phyloP scores from a whole-genome alignment of 2,797 vertebrate species.

The Melanotaenia trifasciata region DNA sequence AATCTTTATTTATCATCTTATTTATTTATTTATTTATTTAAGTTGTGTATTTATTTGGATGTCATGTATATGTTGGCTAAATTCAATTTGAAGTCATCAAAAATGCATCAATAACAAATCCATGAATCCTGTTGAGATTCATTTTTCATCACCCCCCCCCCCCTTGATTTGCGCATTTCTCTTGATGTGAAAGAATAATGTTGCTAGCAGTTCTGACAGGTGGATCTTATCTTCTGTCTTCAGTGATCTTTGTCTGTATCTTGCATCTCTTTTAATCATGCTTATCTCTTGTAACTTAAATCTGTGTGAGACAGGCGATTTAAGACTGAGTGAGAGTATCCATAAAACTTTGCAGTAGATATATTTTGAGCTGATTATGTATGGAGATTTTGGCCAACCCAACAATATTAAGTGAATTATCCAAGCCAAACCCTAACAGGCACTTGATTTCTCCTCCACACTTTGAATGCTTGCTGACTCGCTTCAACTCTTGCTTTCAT shows the following conservation, averaged over 20 bases:
- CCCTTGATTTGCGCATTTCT: slow-evolving; percentile 11
- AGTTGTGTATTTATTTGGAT: slow-evolving; percentile 42
- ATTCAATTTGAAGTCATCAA: slow-evolving; percentile 45
- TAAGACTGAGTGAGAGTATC: slow-evolving; percentile 37
- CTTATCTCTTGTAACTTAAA: slow-evolving; percentile 42
- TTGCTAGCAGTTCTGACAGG: slow-evolving; percentile 24
- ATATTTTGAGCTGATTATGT: slow-evolving; percentile 50
- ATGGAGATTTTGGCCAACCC: slow-evolving; percentile 48
- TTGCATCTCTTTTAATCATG: slow-evolving; percentile 30
- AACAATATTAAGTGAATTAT: slow-evolving; percentile 40
- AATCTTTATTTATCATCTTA: slow-evolving; percentile 48
- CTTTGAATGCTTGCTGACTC: slow-evolving; percentile 60
- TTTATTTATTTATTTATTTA: slow-evolving; percentile 54
- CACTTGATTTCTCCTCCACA: slow-evolving; percentile 30
- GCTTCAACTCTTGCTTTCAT: slow-evolving; percentile 60
- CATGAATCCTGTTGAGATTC: slow-evolving; percentile 16
- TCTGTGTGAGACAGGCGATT: slow-evolving; percentile 35
- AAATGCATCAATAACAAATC: slow-evolving; percentile 42
- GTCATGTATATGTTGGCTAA: slow-evolving; percentile 45
- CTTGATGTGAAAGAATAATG: slow-evolving; percentile 15
- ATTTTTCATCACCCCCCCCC: background rate
- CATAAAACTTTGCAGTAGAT: slow-evolving; percentile 34
- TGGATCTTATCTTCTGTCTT: slow-evolving; percentile 32
- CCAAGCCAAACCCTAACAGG: slow-evolving; percentile 49
- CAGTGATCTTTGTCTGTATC: slow-evolving; percentile 36